A percentile compares a stretch with the other conserved stretches of the same genome.
Conservation (phyloP, 1,140 invertebrate species). For the Drosophila pruinosa region DNA sequence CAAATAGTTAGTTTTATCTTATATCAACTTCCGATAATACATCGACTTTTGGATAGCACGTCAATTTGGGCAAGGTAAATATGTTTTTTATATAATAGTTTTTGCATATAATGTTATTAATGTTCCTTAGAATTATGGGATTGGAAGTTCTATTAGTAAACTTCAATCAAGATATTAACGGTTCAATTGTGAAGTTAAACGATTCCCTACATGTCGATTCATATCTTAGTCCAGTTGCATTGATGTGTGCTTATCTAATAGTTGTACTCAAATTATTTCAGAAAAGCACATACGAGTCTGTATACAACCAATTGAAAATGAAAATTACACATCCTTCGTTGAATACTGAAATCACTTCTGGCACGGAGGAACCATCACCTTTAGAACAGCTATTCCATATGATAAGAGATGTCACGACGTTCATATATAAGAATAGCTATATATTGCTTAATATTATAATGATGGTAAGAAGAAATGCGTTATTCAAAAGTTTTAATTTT, state of each 20-base stretch:
- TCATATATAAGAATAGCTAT: constrained; percentile 92
- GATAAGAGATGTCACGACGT: constrained; percentile 86
- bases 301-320: not conserved
- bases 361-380: constrained; percentile 73
- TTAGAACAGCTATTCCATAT: constrained; percentile 86
- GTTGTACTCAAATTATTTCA: constrained; percentile 87
- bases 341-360: not conserved
- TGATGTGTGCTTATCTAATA: constrained; percentile 90
- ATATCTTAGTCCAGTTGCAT: constrained; percentile 88
- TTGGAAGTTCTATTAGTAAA: constrained; percentile 83
- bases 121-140: constrained; percentile 3
- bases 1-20: constrained; percentile 39
- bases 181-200: constrained; percentile 74
- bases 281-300: constrained; percentile 83
- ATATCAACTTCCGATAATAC: constrained; percentile 82
- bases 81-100: no score
- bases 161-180: constrained; percentile 85
- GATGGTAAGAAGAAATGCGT: constrained; percentile 88
- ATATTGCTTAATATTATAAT: constrained; percentile 93
- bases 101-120: not conserved
- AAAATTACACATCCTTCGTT: not conserved
- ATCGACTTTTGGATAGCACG: constrained; percentile 86
- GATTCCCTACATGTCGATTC: constrained; percentile 86
- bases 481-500: not conserved
- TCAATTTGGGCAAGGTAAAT: constrained; percentile 86